Base-by-base conservation (phyloP, 2,113 vertebrate genomes). In the Catharus bicknelli region DNA sequence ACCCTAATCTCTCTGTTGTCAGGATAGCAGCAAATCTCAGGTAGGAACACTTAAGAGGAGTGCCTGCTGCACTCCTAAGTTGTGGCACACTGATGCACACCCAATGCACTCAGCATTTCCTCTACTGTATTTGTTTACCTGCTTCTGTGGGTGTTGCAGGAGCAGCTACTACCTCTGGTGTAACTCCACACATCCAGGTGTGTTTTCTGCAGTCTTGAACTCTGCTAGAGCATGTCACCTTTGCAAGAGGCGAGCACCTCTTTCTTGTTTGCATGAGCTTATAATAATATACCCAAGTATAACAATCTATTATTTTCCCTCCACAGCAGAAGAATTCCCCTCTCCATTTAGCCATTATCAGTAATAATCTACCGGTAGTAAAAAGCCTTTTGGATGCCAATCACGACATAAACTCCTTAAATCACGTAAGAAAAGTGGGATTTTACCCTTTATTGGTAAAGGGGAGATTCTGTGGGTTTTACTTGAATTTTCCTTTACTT, bases 271-370 rank as follows among this genome's bases (percentile, higher is more conserved):
- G 29, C 70, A 36, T 62, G 10, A 57, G 26, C 34, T 54, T 81
- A 15, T 79, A 51, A 77, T 45, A 62, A 74, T 40, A 17, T 32
- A 43, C 7, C 7, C 18, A 64, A 86, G 13, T 34, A 4, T 91
- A 89, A 95, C 15, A 20, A 11, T 26, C 64, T 75, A 6, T 91
- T 94, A 13, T 76, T 96, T 96, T 95, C 92, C 43, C 36, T 91
- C 88, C 95, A 83, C 95, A 99, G 99, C 89, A 98, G 67, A 97
- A 97, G 72, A 97, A 98, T 78, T 96, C 98, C 29, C 96, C 98
- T 73, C 97, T 99, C 77, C 98, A 99, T 94, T 96, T 99, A 91
- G 98, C 98, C n/a, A 97, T 99, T 89, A 97, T 95, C 80, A 98
- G 96, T 95, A 97, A 97, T 72, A 97, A 98, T 43, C 88, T 98